A percentile compares a stretch with the other conserved stretches of the same genome.
Evolutionary conservation across 2,113 vertebrate genomes (phyloP).

Genomic region (Anolis sagrei): DNA sequence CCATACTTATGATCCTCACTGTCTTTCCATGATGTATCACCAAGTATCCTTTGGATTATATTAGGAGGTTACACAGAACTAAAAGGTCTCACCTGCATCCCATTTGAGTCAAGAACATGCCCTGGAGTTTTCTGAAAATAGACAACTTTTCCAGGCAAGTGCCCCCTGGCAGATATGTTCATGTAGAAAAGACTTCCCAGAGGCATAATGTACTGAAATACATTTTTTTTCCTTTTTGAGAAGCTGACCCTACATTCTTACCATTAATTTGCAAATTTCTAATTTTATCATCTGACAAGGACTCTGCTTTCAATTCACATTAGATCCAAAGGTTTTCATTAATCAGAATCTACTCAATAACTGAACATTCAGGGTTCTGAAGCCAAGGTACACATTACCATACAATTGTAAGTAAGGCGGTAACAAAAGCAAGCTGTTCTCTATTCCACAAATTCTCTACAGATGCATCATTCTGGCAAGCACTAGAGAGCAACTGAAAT

Average conservation of each 20-base stretch:
- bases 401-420: conserved; percentile 12
- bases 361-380: conserved; percentile 8
- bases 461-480: not conserved
- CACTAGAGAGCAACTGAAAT: not conserved
- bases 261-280: not conserved
- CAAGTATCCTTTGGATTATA: no score
- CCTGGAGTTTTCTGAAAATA: not conserved
- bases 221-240: not conserved
- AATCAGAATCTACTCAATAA: conserved; percentile 11
- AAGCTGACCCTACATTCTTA: not conserved
- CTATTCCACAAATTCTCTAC: not conserved
- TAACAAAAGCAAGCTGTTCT: conserved; percentile 31
- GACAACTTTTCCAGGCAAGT: not conserved
- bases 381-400: conserved; percentile 2
- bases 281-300: not conserved
- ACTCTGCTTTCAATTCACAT: not conserved
- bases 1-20: not conserved
- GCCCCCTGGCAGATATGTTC: not conserved
- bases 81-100: not conserved
- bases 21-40: not conserved
- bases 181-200: not conserved
- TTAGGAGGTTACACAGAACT: not conserved
- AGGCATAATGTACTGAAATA: not conserved
- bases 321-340: not conserved
- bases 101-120: not conserved